Evolutionary conservation across 2,888 invertebrate species (phyloP), one percentile per base, ranked within the genome.

Genomic region (Dolomedes plantarius): DNA sequence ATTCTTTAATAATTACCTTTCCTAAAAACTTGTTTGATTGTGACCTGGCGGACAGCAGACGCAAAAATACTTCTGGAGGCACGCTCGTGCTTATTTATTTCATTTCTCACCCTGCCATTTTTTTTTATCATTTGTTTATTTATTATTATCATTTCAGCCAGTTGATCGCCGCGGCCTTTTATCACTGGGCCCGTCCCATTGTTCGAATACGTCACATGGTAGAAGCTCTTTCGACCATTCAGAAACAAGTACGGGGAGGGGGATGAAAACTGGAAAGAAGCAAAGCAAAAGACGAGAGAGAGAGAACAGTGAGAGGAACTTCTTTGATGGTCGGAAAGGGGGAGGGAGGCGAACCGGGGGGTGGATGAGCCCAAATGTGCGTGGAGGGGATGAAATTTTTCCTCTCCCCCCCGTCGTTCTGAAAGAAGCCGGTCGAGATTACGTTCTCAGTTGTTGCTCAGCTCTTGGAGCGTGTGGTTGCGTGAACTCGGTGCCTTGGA

Each of bases 1-100:
- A 83, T 77, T 83, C 83, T 73, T 72, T 72, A 82, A 83, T 83
- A 83, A 83, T 83, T 83, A 83, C 83, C 83, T 77, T 76, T 77
- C 72, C 83, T 50, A 72, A 83, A 83, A 83, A 83, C 83, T 77
- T 83, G 77, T 83, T 83, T 83, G 83, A 83, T 72, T 77, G 77
- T 75, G 81, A 76, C 65, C 65, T 32, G 71, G 65, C 69, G 39
- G 50, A 50, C 75, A 65, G 62, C 69, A 76, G 75, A 82, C 82
- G 82, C 65, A 77, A 62, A 77, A 83, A 83, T 73, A 56, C 73
- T 77, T 83, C 29, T 39, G 32, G 56, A 68, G 31, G 71, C 67
- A 68, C 41, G 28, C 76, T 68, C 50, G 50, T 65, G 36, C 82
- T 73, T 75, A 64, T 82, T 82, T 77, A 77, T 83, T 83, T 77